Base-by-base conservation (phyloP, 2,888 invertebrate genomes). In the Caenorhabditis panamensis region DNA sequence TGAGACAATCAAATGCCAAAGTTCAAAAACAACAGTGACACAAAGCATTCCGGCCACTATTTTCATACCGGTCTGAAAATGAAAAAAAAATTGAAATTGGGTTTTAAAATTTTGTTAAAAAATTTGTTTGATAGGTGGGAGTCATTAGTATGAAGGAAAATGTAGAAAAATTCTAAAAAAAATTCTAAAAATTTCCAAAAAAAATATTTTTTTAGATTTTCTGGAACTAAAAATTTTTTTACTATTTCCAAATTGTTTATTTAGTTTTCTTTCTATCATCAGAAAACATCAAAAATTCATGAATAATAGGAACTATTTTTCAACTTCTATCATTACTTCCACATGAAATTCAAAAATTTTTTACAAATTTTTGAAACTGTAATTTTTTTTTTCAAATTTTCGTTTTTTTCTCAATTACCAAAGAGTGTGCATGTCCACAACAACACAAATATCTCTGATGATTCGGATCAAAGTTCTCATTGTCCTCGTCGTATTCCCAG, bases 21-120 rank as follows among this genome's bases (percentile, higher is more conserved):
- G 18, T 54, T 88, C 88, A 37, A 87, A 82, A 18, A 83, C 53
- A 2, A 88, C 88, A 5, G 87, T 88, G 13, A 88, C 71, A 49
- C 82, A 83, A 26, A 87, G 49, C 71, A 88, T 80, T 9, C 83
- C 88, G 16, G 88, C 86, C n/a, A 88, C 84, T 9, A 88, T 79
- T 54, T 84, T 82, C 58, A 88, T 86, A 6, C 88, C 88, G 5
- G 84, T 87, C 87, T 87, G 77, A 2, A 20, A 51, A 51, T 20
- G 20, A 51, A 9, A 47, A 16, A 47, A 5, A 47, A 47, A n/a
- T n/a, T n/a, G n/a, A n/a, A n/a, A n/a, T n/a, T n/a, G n/a, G n/a
- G n/a, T n/a, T n/a, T n/a, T n/a, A n/a, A n/a, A n/a, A n/a, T n/a
- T n/a, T n/a, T n/a, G n/a, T 31, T 4, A 31, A 31, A 31, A 31